phyloP scores from a whole-genome alignment of 2,888 invertebrate species.

The Heliconius sara region DNA sequence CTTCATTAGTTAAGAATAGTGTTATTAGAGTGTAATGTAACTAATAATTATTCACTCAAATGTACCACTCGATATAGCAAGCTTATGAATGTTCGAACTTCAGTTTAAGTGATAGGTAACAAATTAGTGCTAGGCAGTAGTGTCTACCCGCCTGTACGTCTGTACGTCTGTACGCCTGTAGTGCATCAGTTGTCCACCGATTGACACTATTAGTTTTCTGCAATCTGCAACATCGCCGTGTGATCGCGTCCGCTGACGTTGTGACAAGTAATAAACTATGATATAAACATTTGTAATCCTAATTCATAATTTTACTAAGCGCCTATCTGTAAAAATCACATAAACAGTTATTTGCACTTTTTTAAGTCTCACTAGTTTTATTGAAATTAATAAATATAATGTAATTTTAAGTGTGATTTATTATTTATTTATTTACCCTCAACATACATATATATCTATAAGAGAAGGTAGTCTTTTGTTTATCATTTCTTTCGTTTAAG shows the following conservation, averaged over 20 bases:
- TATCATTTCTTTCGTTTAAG: too few relatives aligned
- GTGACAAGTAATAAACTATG: slow-evolving; percentile 19
- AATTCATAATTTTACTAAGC: slow-evolving; percentile 8
- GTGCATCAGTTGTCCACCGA: background rate
- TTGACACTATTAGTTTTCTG: too few relatives aligned
- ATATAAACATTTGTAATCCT: slow-evolving; percentile 26
- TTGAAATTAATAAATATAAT: slow-evolving; percentile 52
- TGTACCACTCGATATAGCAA: slow-evolving; percentile 47
- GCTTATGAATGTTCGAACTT: slow-evolving; percentile 64
- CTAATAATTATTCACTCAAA: slow-evolving; percentile 17
- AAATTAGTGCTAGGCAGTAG: background rate
- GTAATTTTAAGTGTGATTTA: slow-evolving; percentile 31
- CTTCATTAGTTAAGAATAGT: slow-evolving; percentile 39
- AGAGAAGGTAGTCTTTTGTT: too few relatives aligned
- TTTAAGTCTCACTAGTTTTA: slow-evolving; percentile 66
- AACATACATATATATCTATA: background rate
- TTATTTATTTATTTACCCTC: slow-evolving; percentile 24
- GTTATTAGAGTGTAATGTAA: slow-evolving; percentile 14
- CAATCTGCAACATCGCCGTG: background rate
- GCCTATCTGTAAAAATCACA: slow-evolving; percentile 25
- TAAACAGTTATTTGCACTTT: slow-evolving; percentile 74
- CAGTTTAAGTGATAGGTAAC: slow-evolving; percentile 56
- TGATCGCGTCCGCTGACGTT: background rate
- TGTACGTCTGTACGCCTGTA: background rate
- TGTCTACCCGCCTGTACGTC: too few relatives aligned